These are phyloP conservation scores for Eulemur albifrons DNA, from an alignment of 2,797 vertebrate genomes.

Conservation along the genomic window DNA sequence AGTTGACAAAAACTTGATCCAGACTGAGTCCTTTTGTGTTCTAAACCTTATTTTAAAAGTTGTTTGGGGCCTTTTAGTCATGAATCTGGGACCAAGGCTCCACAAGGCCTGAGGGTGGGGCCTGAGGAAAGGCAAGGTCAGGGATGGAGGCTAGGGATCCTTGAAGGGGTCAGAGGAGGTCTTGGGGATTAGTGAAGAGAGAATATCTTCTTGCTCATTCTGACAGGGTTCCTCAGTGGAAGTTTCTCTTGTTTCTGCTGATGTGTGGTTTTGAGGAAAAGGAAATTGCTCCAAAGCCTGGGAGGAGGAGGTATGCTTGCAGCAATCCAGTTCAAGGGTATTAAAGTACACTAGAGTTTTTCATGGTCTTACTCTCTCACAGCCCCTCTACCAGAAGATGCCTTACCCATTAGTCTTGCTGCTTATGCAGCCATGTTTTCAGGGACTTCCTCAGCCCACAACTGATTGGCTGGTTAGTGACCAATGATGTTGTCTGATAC, in stretches of 20 bases:
- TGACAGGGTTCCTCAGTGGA: background rate
- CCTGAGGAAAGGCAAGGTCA: background rate
- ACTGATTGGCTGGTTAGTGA: background rate
- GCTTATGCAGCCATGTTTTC: background rate
- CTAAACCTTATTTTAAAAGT: constrained; percentile 9
- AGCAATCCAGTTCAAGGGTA: background rate
- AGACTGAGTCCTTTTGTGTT: background rate
- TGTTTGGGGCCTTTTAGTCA: background rate
- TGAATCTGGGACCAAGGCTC: background rate
- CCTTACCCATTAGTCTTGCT: background rate
- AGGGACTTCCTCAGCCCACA: background rate
- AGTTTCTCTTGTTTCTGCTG: background rate
- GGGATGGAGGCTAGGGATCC: background rate
- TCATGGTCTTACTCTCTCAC: background rate
- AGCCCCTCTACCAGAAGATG: background rate
- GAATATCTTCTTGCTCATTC: background rate
- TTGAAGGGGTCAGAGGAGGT: background rate
- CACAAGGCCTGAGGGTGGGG: background rate
- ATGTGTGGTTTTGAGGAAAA: background rate
- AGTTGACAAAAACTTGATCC: background rate
- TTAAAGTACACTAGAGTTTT: background rate
- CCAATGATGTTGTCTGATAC: background rate
- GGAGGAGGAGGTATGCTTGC: background rate
- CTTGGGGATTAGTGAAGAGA: background rate
- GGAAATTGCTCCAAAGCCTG: background rate